phyloP scores from a whole-genome alignment of 2,797 vertebrate genomes.

The Meda fulgida region DNA sequence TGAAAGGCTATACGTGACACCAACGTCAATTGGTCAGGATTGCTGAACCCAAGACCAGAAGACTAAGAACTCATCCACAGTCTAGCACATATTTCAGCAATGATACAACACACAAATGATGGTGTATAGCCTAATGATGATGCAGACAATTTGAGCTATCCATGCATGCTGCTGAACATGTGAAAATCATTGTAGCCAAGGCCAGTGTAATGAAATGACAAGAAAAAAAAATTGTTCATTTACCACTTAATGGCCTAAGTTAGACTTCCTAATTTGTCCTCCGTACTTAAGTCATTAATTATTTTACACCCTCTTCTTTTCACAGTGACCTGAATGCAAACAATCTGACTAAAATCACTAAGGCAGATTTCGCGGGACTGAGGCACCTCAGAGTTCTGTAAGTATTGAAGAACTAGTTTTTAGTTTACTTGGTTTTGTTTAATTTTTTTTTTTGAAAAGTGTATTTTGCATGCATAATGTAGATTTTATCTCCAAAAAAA shows the following conservation, averaged over 20 bases:
- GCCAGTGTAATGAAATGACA: slow-evolving; percentile 11
- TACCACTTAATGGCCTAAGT: slow-evolving; percentile 31
- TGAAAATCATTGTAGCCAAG: slow-evolving; percentile 5
- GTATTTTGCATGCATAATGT: background rate
- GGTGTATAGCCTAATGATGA: slow-evolving; percentile 3
- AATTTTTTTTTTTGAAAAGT: background rate
- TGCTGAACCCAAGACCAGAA: slow-evolving; percentile 3
- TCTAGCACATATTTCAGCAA: background rate
- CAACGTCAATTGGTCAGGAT: slow-evolving; percentile 14
- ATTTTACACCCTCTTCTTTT: slow-evolving; percentile 32
- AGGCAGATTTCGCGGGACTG: slow-evolving; percentile 93
- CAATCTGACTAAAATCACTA: slow-evolving; percentile 97
- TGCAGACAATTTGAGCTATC: slow-evolving; percentile 1
- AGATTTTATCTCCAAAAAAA: background rate
- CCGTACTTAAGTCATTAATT: slow-evolving; percentile 21
- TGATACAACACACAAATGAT: background rate
- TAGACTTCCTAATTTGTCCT: slow-evolving; percentile 11
- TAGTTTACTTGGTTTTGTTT: background rate
- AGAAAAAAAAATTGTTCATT: slow-evolving; percentile 4
- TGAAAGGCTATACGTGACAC: slow-evolving; percentile 27
- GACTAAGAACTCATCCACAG: slow-evolving; percentile 1
- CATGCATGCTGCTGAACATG: background rate
- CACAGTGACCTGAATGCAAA: slow-evolving; percentile 96
- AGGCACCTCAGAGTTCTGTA: slow-evolving; percentile 95
- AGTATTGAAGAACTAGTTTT: slow-evolving; percentile 73